Conservation (phyloP, 1,140 invertebrate genomes). For the Marisa cornuarietis region DNA sequence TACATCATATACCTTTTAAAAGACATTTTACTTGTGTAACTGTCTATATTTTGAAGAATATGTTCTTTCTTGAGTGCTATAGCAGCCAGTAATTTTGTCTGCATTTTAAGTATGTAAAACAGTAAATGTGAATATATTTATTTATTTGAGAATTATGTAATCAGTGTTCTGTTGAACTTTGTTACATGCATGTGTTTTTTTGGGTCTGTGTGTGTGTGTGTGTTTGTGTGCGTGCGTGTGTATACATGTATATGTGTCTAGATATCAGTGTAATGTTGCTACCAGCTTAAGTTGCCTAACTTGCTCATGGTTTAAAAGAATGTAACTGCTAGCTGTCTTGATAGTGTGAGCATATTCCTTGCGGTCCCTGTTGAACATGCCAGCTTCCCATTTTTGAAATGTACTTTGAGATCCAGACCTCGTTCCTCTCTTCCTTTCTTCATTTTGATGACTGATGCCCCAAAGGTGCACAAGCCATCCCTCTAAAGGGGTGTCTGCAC, state of each 20-base stretch:
- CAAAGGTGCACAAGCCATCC: no score
- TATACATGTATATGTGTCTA: not conserved
- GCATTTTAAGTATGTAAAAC: not conserved
- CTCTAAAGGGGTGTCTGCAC: no score
- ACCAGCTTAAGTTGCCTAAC: no score
- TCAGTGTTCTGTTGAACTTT: not conserved
- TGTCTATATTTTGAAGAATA: not conserved
- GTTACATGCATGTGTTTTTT: not conserved
- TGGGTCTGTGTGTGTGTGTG: not conserved
- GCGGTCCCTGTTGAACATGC: no score
- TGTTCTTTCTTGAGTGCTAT: not conserved
- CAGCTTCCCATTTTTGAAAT: no score
- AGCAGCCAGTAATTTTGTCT: not conserved
- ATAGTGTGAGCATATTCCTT: no score
- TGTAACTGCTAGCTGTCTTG: no score
- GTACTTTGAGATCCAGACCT: no score
- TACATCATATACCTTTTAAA: not conserved
- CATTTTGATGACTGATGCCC: no score
- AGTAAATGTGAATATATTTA: not conserved
- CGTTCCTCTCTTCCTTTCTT: no score
- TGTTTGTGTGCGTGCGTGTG: not conserved
- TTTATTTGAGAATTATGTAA: conserved; percentile 1
- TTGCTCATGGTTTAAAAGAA: no score
- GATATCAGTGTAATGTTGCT: not conserved
- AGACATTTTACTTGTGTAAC: not conserved